Base-by-base conservation (phyloP, 92 coral and sea anemone genomes). In the Bergia sp. region DNA sequence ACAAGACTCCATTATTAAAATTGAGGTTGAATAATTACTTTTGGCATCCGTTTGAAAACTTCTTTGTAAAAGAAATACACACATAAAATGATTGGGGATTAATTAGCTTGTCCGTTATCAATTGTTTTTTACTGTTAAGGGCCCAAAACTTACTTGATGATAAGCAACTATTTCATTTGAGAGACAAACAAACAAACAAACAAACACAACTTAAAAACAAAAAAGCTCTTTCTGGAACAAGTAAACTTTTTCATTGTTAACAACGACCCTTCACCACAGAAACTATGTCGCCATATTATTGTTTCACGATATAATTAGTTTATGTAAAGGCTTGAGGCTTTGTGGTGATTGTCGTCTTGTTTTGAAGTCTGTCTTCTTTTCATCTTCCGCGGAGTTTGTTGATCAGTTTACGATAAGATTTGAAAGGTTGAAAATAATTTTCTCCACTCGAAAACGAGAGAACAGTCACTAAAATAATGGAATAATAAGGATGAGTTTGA, bases 351-450 rank as follows among this genome's bases (percentile, higher is more conserved):
- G n/a, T 71, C 71, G 80, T 41, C 86, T n/a, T 82, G 94, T 95
- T 92, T 88, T 64, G 92, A 50, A 89, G 86, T 71, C 89, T 23
- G 91, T 55, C 85, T 42, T 77, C 94, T 91, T 89, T 93, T 95
- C 95, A 93, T 90, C 94, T 95, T 95, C 96, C 96, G 98, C 94
- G 91, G 79, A 86, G 95, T 92, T 91, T 91, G 94, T 87, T 91
- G 96, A 95, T 95, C 95, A 89, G 91, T 88, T 90, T 89, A 77
- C 86, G 98, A 95, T 93, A 95, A 92, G 96, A 93, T 94, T 88
- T 91, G 78, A 73, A 89, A 94, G 90, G 92, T 94, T 92, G 96
- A 90, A 92, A 93, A 91, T 90, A 89, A 93, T 95, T 95, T 90
- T 74, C 91, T 73, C 92, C 92, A 88, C 96, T 94, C 94, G 80